Evolutionary conservation across 2,888 invertebrate genomes (phyloP).

Genomic region (Itoplectis maculator): DNA sequence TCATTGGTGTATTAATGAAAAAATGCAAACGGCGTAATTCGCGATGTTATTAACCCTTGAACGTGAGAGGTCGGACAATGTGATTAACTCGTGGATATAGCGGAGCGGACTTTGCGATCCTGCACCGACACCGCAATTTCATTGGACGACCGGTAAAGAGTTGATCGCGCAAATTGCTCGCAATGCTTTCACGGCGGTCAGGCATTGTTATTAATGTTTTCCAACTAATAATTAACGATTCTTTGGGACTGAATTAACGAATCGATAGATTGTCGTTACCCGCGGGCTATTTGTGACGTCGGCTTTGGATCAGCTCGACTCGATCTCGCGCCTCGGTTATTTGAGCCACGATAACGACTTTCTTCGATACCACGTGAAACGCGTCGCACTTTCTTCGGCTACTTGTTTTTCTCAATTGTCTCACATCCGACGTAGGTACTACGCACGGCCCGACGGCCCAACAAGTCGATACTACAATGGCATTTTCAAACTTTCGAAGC

Average conservation of each 20-base stretch:
- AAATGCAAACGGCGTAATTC: background rate
- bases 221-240: background rate
- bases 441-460: conserved; percentile 2
- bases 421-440: background rate
- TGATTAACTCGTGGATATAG: background rate
- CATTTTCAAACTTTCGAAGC: conserved; percentile 56
- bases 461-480: conserved; percentile 8
- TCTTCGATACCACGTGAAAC: conserved; percentile 42
- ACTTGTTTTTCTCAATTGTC: conserved; percentile 53
- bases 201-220: background rate
- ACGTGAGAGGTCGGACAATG: background rate
- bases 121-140: no score
- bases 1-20: no score
- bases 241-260: background rate
- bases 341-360: conserved; percentile 42
- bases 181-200: background rate
- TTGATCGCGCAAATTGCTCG: background rate
- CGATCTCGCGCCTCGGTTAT: background rate
- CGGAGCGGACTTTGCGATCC: background rate
- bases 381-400: conserved; percentile 39
- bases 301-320: background rate
- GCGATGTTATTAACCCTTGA: conserved; percentile 1
- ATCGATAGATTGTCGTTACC: background rate
- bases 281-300: background rate
- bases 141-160: no score